Conservation (phyloP, 1,140 invertebrate genomes). For the Euborellia annulipes region DNA sequence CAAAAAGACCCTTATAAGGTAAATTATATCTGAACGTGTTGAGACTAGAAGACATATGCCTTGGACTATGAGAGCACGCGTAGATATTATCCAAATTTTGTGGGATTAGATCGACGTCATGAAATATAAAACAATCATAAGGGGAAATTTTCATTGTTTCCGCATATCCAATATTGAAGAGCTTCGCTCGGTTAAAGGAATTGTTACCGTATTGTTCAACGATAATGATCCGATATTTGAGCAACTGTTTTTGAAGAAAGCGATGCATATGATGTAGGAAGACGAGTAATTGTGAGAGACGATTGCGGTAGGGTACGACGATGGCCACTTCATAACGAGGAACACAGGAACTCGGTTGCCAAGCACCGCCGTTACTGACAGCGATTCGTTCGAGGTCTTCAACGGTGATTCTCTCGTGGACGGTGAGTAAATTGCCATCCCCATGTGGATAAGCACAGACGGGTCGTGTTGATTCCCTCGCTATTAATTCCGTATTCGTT, state of each 20-base stretch:
- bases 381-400: constrained; percentile 6
- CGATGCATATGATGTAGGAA: constrained; percentile 82
- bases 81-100: constrained; percentile 81
- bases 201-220: constrained; percentile 65
- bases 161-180: constrained; percentile 82
- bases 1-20: constrained; percentile 55
- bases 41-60: constrained; percentile 85
- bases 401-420: constrained; percentile 6
- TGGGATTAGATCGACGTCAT: constrained; percentile 89
- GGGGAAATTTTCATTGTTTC: constrained; percentile 48
- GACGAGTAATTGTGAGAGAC: constrained; percentile 57
- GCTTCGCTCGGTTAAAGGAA: constrained; percentile 83
- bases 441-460: constrained; percentile 1
- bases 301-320: constrained; percentile 75
- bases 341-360: constrained; percentile 52
- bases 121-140: constrained; percentile 82
- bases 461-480: neutral
- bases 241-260: constrained; percentile 69
- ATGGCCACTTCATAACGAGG: constrained; percentile 66
- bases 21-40: constrained; percentile 75
- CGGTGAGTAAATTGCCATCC: constrained; percentile 2
- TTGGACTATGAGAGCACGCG: constrained; percentile 67
- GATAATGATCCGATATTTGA: constrained; percentile 78
- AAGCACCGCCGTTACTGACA: constrained; percentile 44
- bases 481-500: neutral